Evolutionary conservation across 2,888 invertebrate genomes (phyloP).

Genomic region (Pomacea canaliculata): DNA sequence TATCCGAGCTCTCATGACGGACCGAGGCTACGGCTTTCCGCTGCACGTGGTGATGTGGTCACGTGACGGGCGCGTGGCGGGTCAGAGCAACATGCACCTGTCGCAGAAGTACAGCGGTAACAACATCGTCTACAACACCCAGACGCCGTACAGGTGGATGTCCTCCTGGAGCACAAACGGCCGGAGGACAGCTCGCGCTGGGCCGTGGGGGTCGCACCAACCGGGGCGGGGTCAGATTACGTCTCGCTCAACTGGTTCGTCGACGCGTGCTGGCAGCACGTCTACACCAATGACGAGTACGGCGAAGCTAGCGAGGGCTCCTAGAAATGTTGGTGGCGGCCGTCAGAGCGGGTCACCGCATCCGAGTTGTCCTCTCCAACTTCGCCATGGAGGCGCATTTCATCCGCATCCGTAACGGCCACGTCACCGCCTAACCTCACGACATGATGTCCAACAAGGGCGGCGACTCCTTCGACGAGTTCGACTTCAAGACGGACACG

Average conservation of each 20-base stretch:
- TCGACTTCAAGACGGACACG: slow-evolving; percentile 37
- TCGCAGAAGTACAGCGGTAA: slow-evolving; percentile 35
- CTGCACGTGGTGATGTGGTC: slow-evolving; percentile 30
- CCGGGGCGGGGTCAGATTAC: slow-evolving; percentile 35
- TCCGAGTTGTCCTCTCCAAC: slow-evolving; percentile 32
- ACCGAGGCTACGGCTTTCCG: slow-evolving; percentile 36
- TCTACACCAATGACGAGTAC: slow-evolving; percentile 35
- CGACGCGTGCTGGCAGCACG: slow-evolving; percentile 38
- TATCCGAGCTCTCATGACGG: slow-evolving; percentile 35
- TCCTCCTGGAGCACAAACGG: slow-evolving; percentile 37
- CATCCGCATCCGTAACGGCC: slow-evolving; percentile 29
- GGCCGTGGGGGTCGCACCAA: slow-evolving; percentile 36
- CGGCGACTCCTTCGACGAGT: slow-evolving; percentile 32
- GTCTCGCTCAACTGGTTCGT: slow-evolving; percentile 40
- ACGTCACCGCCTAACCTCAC: slow-evolving; percentile 36
- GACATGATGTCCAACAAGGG: slow-evolving; percentile 36
- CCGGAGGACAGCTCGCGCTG: slow-evolving; percentile 37
- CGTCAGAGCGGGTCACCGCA: slow-evolving; percentile 32
- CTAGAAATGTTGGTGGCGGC: slow-evolving; percentile 31
- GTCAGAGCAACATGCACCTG: slow-evolving; percentile 38
- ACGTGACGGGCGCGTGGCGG: slow-evolving; percentile 30
- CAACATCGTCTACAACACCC: slow-evolving; percentile 38
- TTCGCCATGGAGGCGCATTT: slow-evolving; percentile 33
- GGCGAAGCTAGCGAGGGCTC: slow-evolving; percentile 32
- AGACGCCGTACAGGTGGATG: slow-evolving; percentile 38